These are phyloP conservation scores for Sinhomidia bicolor DNA, from an alignment of 2,888 invertebrate genomes.

Conservation along the genomic window DNA sequence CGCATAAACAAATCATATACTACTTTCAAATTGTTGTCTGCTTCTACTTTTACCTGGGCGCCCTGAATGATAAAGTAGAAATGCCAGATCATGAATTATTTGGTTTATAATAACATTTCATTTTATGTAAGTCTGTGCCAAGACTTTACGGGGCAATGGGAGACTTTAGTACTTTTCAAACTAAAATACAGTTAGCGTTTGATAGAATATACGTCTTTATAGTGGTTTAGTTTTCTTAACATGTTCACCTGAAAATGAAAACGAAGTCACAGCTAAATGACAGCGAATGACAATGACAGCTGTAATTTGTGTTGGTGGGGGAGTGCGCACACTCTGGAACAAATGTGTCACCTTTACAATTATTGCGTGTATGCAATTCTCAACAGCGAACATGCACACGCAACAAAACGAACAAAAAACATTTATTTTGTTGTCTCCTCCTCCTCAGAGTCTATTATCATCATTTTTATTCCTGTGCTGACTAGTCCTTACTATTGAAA, in stretches of 20 bases:
- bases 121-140: too few species aligned
- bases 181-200: too few species aligned
- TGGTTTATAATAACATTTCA: too few species aligned
- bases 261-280: not conserved
- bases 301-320: not conserved
- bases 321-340: slow-evolving; percentile 43
- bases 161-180: too few species aligned
- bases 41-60: not conserved
- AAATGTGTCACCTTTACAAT: slow-evolving; percentile 43
- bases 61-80: not conserved
- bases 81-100: too few species aligned
- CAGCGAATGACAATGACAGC: slow-evolving; percentile 40
- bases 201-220: too few species aligned
- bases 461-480: not conserved
- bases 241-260: slow-evolving; percentile 35
- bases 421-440: not conserved
- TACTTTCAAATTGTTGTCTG: not conserved
- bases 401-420: not conserved
- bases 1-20: not conserved
- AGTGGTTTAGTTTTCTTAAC: not conserved
- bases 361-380: not conserved
- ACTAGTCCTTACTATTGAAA: too few species aligned
- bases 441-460: not conserved
- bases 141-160: not conserved
- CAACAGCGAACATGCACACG: not conserved